Evolutionary conservation across 2,113 vertebrate species (phyloP), one percentile per base, ranked within the genome.

Genomic region (Enhydra lutris): DNA sequence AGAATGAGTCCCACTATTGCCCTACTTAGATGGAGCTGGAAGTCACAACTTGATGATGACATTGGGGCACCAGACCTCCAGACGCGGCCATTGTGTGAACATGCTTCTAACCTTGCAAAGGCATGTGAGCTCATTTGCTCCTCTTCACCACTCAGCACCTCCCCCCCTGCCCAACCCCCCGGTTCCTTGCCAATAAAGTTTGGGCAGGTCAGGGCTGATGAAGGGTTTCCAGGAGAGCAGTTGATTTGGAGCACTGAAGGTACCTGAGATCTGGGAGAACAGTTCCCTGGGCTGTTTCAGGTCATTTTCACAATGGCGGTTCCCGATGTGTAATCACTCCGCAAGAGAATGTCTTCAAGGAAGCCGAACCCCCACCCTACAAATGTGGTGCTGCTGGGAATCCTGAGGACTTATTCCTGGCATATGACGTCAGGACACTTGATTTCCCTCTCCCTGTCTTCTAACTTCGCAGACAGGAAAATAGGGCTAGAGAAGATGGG

Each of bases 391-490:
- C 24, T 80, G n/a, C 67, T 55, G 71, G 76, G 93, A 98, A 97
- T 13, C 39, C 63, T 1, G 0, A 17, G 0, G 29, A 65, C 61
- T 31, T 82, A 76, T 95, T 98, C 82, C 36, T 20, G 34, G 42
- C 61, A 79, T 18, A 12, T 96, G 86, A 96, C 1, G 69, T 97
- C 96, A 85, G 24, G 13, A 17, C 7, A 9, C 78, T 96, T 82
- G 45, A 34, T 50, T 94, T 69, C 61, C 76, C 24, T 88, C 63
- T 67, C n/a, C 7, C 21, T 47, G 20, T 73, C 31, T 50, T 85
- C 81, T 65, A 67, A 90, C 74, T 94, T 79, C 36, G 15, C 45
- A 94, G 92, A 93, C 63, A 94, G 95, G 97, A 97, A 96, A 93
- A 81, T 4, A 17, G 78, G 94, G n/a, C 93, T 89, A 85, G 94